Base-by-base conservation (phyloP, 2,797 vertebrate genomes). In the Spinibarbus caldwelli region DNA sequence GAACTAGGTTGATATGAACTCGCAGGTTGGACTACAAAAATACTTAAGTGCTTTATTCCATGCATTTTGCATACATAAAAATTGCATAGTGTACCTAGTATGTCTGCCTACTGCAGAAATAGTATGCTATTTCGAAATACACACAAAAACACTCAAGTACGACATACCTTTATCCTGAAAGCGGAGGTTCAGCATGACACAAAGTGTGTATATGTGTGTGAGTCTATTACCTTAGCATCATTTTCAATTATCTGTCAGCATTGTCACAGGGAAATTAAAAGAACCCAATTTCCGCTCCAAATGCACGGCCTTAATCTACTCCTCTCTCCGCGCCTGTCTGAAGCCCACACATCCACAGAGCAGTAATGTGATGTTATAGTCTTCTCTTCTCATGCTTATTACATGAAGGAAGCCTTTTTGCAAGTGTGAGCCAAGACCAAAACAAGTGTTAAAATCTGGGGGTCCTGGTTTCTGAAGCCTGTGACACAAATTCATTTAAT, bases 221-320 rank as follows among this genome's bases (percentile, higher is more conserved):
- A 47, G 31, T 75, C 70, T 54, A 67, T 81, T 54, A 75, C 78
- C 45, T 47, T 64, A 62, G n/a, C 52, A 26, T 66, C 47, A 57
- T 78, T 78, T 85, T 70, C 57, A 78, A 71, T 85, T 79, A 85
- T 71, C 83, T 71, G 66, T 85, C 67, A 70, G 77, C 54, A 78
- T 59, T 54, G 66, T 78, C 64, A 45, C 47, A 23, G 76, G 83
- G 76, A 85, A 85, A 79, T 85, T 70, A 78, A 68, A 78, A 59
- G 49, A 75, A 75, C 54, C 54, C 54, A 75, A 83, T 83, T 75
- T 83, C 81, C 57, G 21, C 81, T 62, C 54, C 81, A 73, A 83
- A 73, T 59, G 54, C 26, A 43, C 36, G 0, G 5, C 29, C 8
- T 73, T 83, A 75, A 83, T 83, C 54, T 64, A 75, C 81, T 75